Evolutionary conservation across 2,888 invertebrate species (phyloP).

Genomic region (Hirudinaria manillensis): DNA sequence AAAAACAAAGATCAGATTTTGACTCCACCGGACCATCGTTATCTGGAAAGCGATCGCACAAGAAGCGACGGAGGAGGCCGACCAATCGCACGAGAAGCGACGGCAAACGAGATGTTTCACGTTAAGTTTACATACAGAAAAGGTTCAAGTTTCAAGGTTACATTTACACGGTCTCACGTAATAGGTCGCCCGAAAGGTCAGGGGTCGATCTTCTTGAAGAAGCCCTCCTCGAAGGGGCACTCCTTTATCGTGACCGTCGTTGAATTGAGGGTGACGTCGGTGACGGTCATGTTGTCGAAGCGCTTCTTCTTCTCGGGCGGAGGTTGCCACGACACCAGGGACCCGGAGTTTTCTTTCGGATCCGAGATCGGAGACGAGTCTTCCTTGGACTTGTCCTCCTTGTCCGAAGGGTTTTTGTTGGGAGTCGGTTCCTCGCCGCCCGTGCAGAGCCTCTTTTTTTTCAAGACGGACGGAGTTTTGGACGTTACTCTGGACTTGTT

Average conservation of each 20-base stretch:
- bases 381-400: not conserved
- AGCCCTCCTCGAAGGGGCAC: constrained; percentile 25
- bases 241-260: constrained; percentile 32
- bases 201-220: constrained; percentile 14
- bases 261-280: constrained; percentile 32
- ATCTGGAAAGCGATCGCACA: too few relatives aligned
- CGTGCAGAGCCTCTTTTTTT: not conserved
- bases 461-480: not conserved
- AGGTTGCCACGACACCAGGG: constrained; percentile 30
- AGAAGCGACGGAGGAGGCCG: too few relatives aligned
- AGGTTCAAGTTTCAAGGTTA: too few relatives aligned
- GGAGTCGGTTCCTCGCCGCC: not conserved
- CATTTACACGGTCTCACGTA: too few relatives aligned
- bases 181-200: too few relatives aligned
- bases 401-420: not conserved
- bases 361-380: not conserved
- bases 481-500: not conserved
- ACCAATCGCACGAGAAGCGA: too few relatives aligned
- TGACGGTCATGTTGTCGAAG: constrained; percentile 32
- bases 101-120: too few relatives aligned
- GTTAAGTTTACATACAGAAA: too few relatives aligned
- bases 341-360: not conserved
- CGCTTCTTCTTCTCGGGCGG: constrained; percentile 20
- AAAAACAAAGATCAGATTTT: too few relatives aligned
- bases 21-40: too few relatives aligned